Evolutionary conservation across 1,140 invertebrate species (phyloP).

Genomic region (Solenopsis fugax): DNA sequence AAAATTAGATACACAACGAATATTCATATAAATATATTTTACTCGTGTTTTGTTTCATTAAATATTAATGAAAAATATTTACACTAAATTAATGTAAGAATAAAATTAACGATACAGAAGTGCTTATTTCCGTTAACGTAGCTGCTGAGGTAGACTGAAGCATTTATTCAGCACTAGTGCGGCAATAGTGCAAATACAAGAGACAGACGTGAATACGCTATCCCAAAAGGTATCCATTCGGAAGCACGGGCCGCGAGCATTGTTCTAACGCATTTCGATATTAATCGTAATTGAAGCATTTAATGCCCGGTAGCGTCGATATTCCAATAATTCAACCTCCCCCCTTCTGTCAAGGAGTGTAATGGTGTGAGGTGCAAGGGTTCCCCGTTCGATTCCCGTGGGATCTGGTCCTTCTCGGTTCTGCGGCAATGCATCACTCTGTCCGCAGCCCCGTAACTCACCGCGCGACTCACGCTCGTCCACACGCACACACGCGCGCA

Average conservation of each 20-base stretch:
- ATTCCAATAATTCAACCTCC: slow-evolving; percentile 85
- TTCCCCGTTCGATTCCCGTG: slow-evolving; percentile 82
- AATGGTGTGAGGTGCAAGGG: slow-evolving; percentile 84
- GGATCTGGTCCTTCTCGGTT: slow-evolving; percentile 85
- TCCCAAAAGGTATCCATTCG: slow-evolving; percentile 40
- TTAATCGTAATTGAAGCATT: slow-evolving; percentile 86
- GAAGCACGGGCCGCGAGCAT: slow-evolving; percentile 27
- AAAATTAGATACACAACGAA: background rate
- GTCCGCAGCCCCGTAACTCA: slow-evolving; percentile 86
- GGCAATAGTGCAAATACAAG: background rate
- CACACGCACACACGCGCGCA: slow-evolving; percentile 57
- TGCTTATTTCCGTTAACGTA: slow-evolving; percentile 45
- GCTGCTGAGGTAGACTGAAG: background rate
- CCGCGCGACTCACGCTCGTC: slow-evolving; percentile 69
- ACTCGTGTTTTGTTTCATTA: background rate
- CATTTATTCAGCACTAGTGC: slow-evolving; percentile 16
- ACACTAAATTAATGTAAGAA: background rate
- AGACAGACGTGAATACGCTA: background rate
- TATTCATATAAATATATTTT: too few relatives aligned
- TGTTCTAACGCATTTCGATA: slow-evolving; percentile 76
- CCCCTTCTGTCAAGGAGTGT: slow-evolving; percentile 73
- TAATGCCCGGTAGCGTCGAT: slow-evolving; percentile 85
- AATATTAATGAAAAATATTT: slow-evolving; percentile 12
- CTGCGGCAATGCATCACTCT: slow-evolving; percentile 86
- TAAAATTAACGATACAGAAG: slow-evolving; percentile 38